Evolutionary conservation across 2,888 invertebrate species (phyloP).

Genomic region (Drymonia ruficornis): DNA sequence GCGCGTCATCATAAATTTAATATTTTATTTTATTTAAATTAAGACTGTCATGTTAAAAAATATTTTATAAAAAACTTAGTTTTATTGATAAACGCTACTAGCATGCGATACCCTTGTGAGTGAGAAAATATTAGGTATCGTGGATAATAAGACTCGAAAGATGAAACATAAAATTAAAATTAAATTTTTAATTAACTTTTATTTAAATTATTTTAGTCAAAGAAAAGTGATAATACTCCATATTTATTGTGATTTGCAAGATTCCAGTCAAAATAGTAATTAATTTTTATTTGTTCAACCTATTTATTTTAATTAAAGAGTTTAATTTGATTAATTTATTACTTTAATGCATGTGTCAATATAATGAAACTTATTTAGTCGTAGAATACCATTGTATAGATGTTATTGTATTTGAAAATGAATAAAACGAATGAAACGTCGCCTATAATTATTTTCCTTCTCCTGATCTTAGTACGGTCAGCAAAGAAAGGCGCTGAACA

Average conservation of each 20-base stretch:
- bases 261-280: slow-evolving; percentile 47
- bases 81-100: slow-evolving; percentile 9
- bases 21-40: no score
- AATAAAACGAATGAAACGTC: slow-evolving; percentile 73
- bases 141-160: slow-evolving; percentile 7
- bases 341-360: slow-evolving; percentile 77
- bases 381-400: slow-evolving; percentile 83
- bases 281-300: slow-evolving; percentile 21
- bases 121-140: slow-evolving; percentile 23
- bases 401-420: slow-evolving; percentile 84
- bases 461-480: no score
- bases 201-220: slow-evolving; percentile 19
- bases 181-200: slow-evolving; percentile 7
- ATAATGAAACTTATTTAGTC: slow-evolving; percentile 74
- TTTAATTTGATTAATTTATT: slow-evolving; percentile 44
- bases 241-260: slow-evolving; percentile 48
- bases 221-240: background rate
- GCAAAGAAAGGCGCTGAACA: no score
- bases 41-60: no score
- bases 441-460: slow-evolving; percentile 34
- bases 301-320: slow-evolving; percentile 35
- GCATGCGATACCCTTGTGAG: slow-evolving; percentile 29
- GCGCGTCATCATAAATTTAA: no score
- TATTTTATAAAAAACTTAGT: no score
- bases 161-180: background rate